These are phyloP conservation scores for Cyprinodon brontotheroides DNA, from an alignment of 2,113 vertebrate genomes.

Conservation along the genomic window DNA sequence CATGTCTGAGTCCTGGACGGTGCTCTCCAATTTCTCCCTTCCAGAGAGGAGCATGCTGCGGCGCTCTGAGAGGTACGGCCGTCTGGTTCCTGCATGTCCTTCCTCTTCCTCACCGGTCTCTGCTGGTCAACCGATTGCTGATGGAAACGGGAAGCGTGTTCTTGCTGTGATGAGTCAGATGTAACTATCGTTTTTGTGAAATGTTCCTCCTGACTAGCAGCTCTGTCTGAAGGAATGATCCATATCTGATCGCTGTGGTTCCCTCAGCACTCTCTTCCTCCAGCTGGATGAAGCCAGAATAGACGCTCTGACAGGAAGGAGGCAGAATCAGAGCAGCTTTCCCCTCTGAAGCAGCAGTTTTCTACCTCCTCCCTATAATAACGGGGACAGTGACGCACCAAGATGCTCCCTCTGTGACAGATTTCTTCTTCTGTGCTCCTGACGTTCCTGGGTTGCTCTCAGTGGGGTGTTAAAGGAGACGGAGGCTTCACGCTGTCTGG, in stretches of 20 bases:
- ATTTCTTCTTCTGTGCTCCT: conserved; percentile 17
- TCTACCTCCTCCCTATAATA: conserved; percentile 50
- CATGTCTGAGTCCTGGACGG: conserved; percentile 92
- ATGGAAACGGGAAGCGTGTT: background rate
- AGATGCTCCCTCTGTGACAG: background rate
- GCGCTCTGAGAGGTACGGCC: conserved; percentile 85
- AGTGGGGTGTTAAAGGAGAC: too few relatives aligned
- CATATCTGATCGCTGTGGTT: background rate
- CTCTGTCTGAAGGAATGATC: too few relatives aligned
- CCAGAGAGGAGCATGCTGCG: conserved; percentile 89
- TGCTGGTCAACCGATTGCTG: conserved; percentile 3
- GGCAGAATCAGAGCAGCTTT: conserved; percentile 30
- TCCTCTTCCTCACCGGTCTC: conserved; percentile 5
- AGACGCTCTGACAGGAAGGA: conserved; percentile 16
- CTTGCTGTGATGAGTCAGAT: too few relatives aligned
- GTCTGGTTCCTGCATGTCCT: background rate
- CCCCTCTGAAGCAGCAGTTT: conserved; percentile 39
- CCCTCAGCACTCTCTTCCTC: conserved; percentile 7
- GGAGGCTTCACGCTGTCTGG: too few relatives aligned
- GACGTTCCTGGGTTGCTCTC: background rate
- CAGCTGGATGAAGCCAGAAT: conserved; percentile 13
- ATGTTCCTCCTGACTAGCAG: too few relatives aligned
- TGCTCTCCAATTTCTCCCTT: conserved; percentile 91
- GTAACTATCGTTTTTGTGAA: too few relatives aligned
- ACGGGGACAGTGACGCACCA: conserved; percentile 6